phyloP scores from a whole-genome alignment of 2,888 invertebrate species.

The Synergus laeviventris region DNA sequence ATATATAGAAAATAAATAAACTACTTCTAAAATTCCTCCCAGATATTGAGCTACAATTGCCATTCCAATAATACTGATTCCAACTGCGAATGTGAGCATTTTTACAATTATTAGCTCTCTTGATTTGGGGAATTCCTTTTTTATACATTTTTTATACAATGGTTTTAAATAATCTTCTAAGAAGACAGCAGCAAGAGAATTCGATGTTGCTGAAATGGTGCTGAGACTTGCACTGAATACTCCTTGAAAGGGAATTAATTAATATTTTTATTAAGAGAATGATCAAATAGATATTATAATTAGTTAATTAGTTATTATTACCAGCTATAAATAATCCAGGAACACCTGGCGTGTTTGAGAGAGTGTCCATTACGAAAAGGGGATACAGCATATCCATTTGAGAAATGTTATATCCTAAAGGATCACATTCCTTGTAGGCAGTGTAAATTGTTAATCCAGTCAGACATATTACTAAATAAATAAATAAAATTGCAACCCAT shows the following conservation, averaged over 20 bases:
- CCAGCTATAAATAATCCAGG: conserved; percentile 93
- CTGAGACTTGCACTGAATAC: conserved; percentile 95
- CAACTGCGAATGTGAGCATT: conserved; percentile 83
- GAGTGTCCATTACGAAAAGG: conserved; percentile 85
- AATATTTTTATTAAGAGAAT: too few species aligned
- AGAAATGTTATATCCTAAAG: conserved; percentile 79
- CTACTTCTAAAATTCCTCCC: conserved; percentile 81
- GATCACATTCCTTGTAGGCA: conserved; percentile 87
- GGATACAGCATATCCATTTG: conserved; percentile 89
- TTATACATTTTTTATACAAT: conserved; percentile 50
- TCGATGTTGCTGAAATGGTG: conserved; percentile 93
- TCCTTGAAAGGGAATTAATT: conserved; percentile 72
- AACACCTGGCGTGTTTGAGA: conserved; percentile 86
- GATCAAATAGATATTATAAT: too few species aligned
- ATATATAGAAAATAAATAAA: not conserved
- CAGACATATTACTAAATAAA: conserved; percentile 82
- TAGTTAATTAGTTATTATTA: conserved; percentile 74
- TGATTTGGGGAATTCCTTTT: conserved; percentile 51
- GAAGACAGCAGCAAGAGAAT: conserved; percentile 92
- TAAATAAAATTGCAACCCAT: conserved; percentile 84
- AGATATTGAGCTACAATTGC: conserved; percentile 80
- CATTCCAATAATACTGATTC: conserved; percentile 84
- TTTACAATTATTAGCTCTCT: conserved; percentile 71
- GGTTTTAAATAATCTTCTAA: conserved; percentile 89
- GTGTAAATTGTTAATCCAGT: conserved; percentile 90